Evolutionary conservation across 2,113 vertebrate genomes (phyloP), one percentile per base, ranked within the genome.

Genomic region (Istiophorus platypterus): DNA sequence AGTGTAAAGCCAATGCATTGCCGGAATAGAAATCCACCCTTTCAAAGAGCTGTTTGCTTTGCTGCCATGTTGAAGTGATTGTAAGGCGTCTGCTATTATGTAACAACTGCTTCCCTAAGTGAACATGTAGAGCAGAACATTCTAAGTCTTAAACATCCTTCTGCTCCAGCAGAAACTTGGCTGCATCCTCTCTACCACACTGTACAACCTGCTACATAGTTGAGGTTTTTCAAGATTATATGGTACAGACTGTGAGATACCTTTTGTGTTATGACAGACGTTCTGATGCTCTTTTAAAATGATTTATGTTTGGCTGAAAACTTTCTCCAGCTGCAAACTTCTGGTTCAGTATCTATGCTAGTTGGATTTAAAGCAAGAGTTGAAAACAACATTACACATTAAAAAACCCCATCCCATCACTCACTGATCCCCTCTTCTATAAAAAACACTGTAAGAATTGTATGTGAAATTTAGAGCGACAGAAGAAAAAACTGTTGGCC

Each of bases 11-110:
- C 41, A 54, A 63, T 12, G 51, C 58, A 61, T 20, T 11, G 34
- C 31, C 42, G 54, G 8, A 57, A 34, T 27, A 58, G 37, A 12
- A 67, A 34, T 71, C 20, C 18, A 27, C 42, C 37, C 37, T 65
- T 37, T 76, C 10, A 54, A 45, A 72, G 20, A 5, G 5, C 49
- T 0, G 66, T 85, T 81, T 76, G n/a, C 42, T 72, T 86, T 71
- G 10, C 63, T 72, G 26, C 56, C 80, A 83, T 51, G 61, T 76
- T 65, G 82, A 88, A 84, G 54, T 7, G 22, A 74, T 88, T 69
- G 74, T 15, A 3, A 17, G 6, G 52, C 87, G 80, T 80, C 5
- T 71, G 45, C 26, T 12, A 14, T 92, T 84, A 87, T 41, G 27
- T 85, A 85, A 86, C 66, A 61, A 1, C 57, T 71, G 4, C 57